Percentiles rank a stretch among this genome's conserved stretches.
Evolutionary conservation across 2,888 invertebrate genomes (phyloP).

Genomic region (Athrips mouffetella): DNA sequence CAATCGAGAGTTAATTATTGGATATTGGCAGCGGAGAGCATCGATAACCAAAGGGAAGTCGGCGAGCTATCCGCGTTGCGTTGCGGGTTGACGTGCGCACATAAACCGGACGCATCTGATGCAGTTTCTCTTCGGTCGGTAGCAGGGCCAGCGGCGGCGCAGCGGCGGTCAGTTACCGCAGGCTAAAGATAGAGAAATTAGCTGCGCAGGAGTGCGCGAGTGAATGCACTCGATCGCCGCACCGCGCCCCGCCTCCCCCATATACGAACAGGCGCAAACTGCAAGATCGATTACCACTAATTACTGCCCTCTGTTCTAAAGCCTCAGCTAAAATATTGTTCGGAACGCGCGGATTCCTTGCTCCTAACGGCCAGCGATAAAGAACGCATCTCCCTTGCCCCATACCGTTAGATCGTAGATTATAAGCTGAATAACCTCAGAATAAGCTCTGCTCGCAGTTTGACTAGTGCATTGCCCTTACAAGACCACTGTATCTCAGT

Average conservation of each 20-base stretch:
- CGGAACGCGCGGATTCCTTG: slow-evolving; percentile 31
- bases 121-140: slow-evolving; percentile 69
- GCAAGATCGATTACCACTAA: slow-evolving; percentile 74
- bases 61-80: slow-evolving; percentile 21
- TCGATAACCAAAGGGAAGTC: slow-evolving; percentile 35
- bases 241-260: slow-evolving; percentile 49
- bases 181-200: slow-evolving; percentile 78
- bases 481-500: slow-evolving; percentile 1
- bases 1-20: slow-evolving; percentile 9
- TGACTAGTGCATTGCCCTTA: slow-evolving; percentile 18
- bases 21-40: slow-evolving; percentile 6
- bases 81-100: slow-evolving; percentile 45
- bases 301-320: slow-evolving; percentile 57
- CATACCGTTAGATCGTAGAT: slow-evolving; percentile 24
- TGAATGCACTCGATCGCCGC: slow-evolving; percentile 60
- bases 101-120: slow-evolving; percentile 71
- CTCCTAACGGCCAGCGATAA: slow-evolving; percentile 35
- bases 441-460: slow-evolving; percentile 9
- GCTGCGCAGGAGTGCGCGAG: slow-evolving; percentile 59
- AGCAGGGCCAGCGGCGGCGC: slow-evolving; percentile 35
- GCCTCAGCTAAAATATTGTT: slow-evolving; percentile 48
- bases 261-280: slow-evolving; percentile 64
- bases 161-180: slow-evolving; percentile 67
- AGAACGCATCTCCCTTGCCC: slow-evolving; percentile 21
- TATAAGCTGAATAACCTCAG: slow-evolving; percentile 15